Base-by-base conservation (phyloP, 1,140 invertebrate species). In the Physella acuta region DNA sequence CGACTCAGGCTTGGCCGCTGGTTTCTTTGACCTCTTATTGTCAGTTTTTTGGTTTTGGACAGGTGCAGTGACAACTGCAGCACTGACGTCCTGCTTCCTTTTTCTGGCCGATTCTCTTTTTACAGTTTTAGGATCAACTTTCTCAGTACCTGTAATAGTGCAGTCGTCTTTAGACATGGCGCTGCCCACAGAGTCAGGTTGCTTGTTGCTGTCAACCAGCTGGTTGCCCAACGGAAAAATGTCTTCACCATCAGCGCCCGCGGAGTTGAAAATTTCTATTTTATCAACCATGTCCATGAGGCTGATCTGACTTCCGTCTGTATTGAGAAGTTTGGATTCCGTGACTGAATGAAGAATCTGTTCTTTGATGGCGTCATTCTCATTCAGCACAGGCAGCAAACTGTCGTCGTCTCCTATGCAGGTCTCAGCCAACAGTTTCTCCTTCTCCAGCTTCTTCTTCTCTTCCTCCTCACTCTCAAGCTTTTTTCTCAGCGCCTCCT, bases 271-370 rank as follows among this genome's bases (percentile, higher is more conserved):
- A 33, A 51, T 49, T 36, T 68, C 66, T 14, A 68, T 58, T 28
- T 68, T 68, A 24, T 68, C 66, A 1, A 68, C 66, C 66, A 68
- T n/a, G 31, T 68, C 66, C 56, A 68, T 68, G 26, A 68, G 39
- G 24, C 66, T 68, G 56, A 68, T 68, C 55, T 44, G 39, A 49
- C 56, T 68, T n/a, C 66, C 66, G 37, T 68, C 66, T 34, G 66
- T 59, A 36, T 60, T 60, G 4, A 68, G 66, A 5, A 68, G 56
- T 55, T 68, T 68, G 0, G 55, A 59, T 26, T 68, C 66, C 33
- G 28, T 49, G 5, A 68, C 66, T 1, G 66, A 68, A 26, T 68
- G 34, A 14, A 68, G 26, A 37, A 68, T 68, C 20, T 60, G 66
- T 33, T 68, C 56, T 39, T 68, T 68, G 16, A 68, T 56, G 11